These are phyloP conservation scores for Timandra comae DNA, from an alignment of 2,888 invertebrate genomes.

Conservation along the genomic window DNA sequence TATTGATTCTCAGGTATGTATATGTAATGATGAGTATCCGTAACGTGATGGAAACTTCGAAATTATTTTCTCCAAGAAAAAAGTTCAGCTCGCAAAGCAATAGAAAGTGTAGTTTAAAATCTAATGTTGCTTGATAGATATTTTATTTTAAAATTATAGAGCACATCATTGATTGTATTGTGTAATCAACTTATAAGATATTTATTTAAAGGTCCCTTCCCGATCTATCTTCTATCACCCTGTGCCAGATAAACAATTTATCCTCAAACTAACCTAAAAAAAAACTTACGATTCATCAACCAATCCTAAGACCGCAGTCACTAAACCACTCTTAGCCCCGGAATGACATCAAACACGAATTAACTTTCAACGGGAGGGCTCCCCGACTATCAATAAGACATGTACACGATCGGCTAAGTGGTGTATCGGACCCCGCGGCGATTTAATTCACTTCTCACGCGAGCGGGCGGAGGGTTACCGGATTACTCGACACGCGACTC, in stretches of 20 bases:
- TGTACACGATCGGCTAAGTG: conserved; percentile 65
- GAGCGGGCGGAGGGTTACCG: conserved; percentile 59
- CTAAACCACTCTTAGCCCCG: conserved; percentile 49
- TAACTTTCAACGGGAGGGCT: conserved; percentile 65
- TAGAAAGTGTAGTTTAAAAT: no score
- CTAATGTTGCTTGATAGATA: no score
- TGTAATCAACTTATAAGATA: no score
- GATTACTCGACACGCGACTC: conserved; percentile 68
- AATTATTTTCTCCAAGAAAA: no score
- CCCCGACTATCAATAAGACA: conserved; percentile 66
- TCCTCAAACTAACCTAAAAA: neutral
- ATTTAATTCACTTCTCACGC: conserved; percentile 73
- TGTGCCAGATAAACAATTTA: neutral
- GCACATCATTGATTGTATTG: no score
- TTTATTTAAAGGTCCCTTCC: no score
- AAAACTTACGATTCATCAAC: conserved; percentile 14
- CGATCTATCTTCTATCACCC: no score
- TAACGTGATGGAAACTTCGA: no score
- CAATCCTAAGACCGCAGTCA: conserved; percentile 28
- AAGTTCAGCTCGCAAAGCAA: no score
- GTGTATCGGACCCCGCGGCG: conserved; percentile 58
- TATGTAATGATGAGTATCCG: no score
- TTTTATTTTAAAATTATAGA: no score
- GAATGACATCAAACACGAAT: conserved; percentile 71
- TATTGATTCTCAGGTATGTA: no score